These are phyloP conservation scores for Lamproptera curius DNA, from an alignment of 2,888 invertebrate species.

Conservation along the genomic window DNA sequence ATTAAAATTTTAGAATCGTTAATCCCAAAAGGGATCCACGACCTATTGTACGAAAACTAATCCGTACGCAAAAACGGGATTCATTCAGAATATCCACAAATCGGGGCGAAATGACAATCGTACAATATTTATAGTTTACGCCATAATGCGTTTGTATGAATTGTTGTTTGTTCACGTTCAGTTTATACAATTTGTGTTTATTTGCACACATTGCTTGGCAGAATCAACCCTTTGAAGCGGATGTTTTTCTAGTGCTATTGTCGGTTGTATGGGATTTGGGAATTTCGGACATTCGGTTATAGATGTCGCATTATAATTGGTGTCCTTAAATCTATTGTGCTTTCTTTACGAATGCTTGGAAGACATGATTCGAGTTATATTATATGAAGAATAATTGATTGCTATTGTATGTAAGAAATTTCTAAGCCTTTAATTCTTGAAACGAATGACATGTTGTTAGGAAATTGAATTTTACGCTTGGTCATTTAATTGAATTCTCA, in stretches of 20 bases:
- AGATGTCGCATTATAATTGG: slow-evolving; percentile 2
- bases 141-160: slow-evolving; percentile 44
- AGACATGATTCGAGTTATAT: slow-evolving; percentile 2
- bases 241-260: slow-evolving; percentile 61
- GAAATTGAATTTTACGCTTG: slow-evolving; percentile 7
- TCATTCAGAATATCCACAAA: slow-evolving; percentile 15
- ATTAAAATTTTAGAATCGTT: slow-evolving; percentile 22
- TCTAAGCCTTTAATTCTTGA: slow-evolving; percentile 25
- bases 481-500: too few species aligned
- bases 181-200: slow-evolving; percentile 49
- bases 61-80: slow-evolving; percentile 37
- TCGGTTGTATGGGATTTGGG: slow-evolving; percentile 40
- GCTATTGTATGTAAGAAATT: slow-evolving; percentile 1
- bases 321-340: not conserved
- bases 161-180: slow-evolving; percentile 66
- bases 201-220: slow-evolving; percentile 59
- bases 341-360: not conserved
- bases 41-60: slow-evolving; percentile 31
- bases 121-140: slow-evolving; percentile 57
- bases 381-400: slow-evolving; percentile 4
- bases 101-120: slow-evolving; percentile 41
- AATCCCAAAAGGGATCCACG: slow-evolving; percentile 18
- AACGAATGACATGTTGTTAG: slow-evolving; percentile 26
- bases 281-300: slow-evolving; percentile 26
- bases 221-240: slow-evolving; percentile 50